Evolutionary conservation across 2,888 invertebrate species (phyloP).

Genomic region (Rapana venosa): DNA sequence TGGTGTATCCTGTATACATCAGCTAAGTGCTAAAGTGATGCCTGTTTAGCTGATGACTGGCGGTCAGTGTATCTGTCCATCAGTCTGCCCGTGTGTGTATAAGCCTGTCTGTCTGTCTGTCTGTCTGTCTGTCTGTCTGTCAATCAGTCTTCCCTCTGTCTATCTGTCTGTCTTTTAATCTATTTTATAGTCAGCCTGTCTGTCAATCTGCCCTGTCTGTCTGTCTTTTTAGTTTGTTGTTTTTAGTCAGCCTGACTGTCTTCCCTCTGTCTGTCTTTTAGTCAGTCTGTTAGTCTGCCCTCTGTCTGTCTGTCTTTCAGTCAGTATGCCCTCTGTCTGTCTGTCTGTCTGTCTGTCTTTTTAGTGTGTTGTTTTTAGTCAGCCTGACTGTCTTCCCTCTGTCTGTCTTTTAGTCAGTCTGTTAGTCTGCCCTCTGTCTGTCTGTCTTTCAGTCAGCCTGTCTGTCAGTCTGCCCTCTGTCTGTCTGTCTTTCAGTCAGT

Average conservation of each 20-base stretch:
- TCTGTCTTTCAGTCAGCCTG: background rate
- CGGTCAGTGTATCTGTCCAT: no score
- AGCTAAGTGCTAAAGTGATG: no score
- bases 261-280: background rate
- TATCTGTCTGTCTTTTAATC: no score
- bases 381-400: background rate
- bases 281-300: background rate
- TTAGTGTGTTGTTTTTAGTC: background rate
- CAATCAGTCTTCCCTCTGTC: background rate
- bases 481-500: background rate
- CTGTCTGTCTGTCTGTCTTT: no score
- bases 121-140: no score
- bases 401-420: background rate
- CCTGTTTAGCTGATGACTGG: no score
- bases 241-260: background rate
- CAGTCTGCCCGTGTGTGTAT: conserved; percentile 25
- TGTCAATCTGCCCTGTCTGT: background rate
- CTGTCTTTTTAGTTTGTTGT: no score
- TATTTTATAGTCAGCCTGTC: background rate
- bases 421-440: background rate
- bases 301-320: background rate
- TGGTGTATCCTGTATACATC: no score
- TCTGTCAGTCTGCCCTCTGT: background rate
- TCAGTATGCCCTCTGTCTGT: background rate
- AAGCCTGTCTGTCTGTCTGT: background rate